Conservation (phyloP, 2,113 vertebrate genomes). For the Plotosus lineatus region DNA sequence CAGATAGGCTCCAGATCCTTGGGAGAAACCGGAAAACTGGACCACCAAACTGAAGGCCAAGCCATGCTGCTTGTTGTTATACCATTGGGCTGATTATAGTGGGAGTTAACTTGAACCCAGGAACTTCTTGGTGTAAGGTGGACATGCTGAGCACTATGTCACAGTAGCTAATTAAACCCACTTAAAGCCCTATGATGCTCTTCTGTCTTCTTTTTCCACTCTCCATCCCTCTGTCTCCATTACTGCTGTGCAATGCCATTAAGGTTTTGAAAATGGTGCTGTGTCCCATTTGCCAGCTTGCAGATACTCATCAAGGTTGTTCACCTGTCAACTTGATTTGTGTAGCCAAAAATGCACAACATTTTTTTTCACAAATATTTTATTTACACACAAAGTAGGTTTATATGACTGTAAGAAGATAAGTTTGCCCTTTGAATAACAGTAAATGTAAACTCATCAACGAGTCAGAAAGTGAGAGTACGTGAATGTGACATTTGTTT, state of each 20-base stretch:
- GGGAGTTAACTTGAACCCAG: no score
- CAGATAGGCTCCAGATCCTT: no score
- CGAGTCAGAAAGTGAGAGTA: not conserved
- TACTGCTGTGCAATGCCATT: constrained; percentile 68
- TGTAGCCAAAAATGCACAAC: constrained; percentile 62
- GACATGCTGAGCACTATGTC: no score
- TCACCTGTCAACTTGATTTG: constrained; percentile 67
- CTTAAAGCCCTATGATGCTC: constrained; percentile 44
- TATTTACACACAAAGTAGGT: constrained; percentile 58
- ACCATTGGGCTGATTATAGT: no score
- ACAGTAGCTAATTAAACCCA: no score
- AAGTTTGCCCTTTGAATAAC: constrained; percentile 38
- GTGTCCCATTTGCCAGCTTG: constrained; percentile 77
- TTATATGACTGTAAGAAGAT: constrained; percentile 63
- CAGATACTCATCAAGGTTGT: constrained; percentile 80
- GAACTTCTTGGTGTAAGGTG: no score
- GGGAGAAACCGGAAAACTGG: no score
- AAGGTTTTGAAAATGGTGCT: constrained; percentile 78
- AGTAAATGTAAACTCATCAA: not conserved
- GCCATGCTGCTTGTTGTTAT: no score
- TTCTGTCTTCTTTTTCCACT: not conserved
- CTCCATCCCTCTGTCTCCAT: constrained; percentile 52
- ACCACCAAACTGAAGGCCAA: no score
- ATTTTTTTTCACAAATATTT: constrained; percentile 59
- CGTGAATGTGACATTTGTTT: not conserved